These are phyloP conservation scores for Berghia stephanieae DNA, from an alignment of 1,140 invertebrate genomes.

Conservation along the genomic window DNA sequence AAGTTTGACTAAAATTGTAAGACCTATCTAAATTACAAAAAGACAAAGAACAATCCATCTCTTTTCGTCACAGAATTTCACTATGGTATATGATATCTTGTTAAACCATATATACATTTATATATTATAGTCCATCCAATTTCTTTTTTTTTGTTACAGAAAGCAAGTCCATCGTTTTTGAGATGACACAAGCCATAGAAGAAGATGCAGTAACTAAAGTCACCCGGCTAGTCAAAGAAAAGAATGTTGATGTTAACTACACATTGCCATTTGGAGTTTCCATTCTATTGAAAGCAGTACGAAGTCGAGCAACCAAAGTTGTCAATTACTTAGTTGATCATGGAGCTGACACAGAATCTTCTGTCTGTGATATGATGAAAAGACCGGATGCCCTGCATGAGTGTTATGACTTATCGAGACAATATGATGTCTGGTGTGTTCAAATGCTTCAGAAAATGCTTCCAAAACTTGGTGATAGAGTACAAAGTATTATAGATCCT, in stretches of 20 bases:
- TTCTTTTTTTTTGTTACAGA: too few relatives aligned
- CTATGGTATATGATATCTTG: too few relatives aligned
- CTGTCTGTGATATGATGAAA: conserved; percentile 25
- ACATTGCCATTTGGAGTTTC: conserved; percentile 20
- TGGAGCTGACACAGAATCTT: conserved; percentile 23
- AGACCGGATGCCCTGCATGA: conserved; percentile 19
- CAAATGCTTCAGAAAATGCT: conserved; percentile 23
- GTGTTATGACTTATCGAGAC: conserved; percentile 3
- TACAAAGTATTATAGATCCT: conserved; percentile 14
- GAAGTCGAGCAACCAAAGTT: conserved; percentile 16
- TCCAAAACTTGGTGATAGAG: conserved; percentile 15
- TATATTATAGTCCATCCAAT: too few relatives aligned
- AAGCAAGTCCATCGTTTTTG: conserved; percentile 19
- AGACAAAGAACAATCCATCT: too few relatives aligned
- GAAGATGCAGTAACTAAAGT: conserved; percentile 19
- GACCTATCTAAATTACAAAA: too few relatives aligned
- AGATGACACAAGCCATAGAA: conserved; percentile 22
- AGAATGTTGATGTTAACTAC: conserved; percentile 21
- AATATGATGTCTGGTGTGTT: conserved; percentile 8
- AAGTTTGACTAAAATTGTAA: too few relatives aligned
- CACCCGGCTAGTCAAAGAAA: not conserved
- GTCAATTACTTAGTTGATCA: conserved; percentile 14
- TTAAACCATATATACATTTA: too few relatives aligned
- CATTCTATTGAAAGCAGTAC: conserved; percentile 22
- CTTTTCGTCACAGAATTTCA: too few relatives aligned